Evolutionary conservation across 2,888 invertebrate species (phyloP), one percentile per base, ranked within the genome.

Genomic region (Sipunculus nudus): DNA sequence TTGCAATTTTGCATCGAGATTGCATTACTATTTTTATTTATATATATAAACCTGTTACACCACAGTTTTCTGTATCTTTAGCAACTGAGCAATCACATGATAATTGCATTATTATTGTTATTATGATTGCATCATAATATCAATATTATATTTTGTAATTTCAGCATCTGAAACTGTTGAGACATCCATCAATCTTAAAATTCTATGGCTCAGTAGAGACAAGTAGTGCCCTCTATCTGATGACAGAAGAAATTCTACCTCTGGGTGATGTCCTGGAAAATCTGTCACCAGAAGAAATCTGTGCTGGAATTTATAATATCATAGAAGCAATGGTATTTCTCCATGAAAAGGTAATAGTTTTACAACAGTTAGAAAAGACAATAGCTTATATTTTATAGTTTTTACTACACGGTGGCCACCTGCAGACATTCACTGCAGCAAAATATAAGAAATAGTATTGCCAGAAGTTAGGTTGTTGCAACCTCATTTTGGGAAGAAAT

Each of bases 101-200:
- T n/a, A n/a, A n/a, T n/a, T n/a, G n/a, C n/a, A n/a, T n/a, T n/a
- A n/a, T n/a, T n/a, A n/a, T n/a, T n/a, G n/a, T n/a, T n/a, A n/a
- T n/a, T n/a, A n/a, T n/a, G n/a, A n/a, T n/a, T n/a, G n/a, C n/a
- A n/a, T n/a, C n/a, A n/a, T 13, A 39, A 41, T 28, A 5, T 6
- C 39, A 25, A 6, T 8, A 53, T 54, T 40, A 29, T 5, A 10
- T 62, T 39, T 58, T 72, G 52, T 53, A 57, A 59, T 87, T 88
- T 56, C 83, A 94, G 94, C 92, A 92, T 85, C 86, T 94, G 61
- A 90, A 91, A 86, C 88, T 92, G 58, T 90, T 92, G 82, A 89
- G 94, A 0, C 94, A 95, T 85, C 95, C 95, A 0, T 90, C 89
- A 74, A 92, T 95, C 71, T 84, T 94, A 13, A 90, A 90, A 76